Evolutionary conservation across 2,113 vertebrate genomes (phyloP), one percentile per base, ranked within the genome.

Genomic region (Heptranchias perlo): DNA sequence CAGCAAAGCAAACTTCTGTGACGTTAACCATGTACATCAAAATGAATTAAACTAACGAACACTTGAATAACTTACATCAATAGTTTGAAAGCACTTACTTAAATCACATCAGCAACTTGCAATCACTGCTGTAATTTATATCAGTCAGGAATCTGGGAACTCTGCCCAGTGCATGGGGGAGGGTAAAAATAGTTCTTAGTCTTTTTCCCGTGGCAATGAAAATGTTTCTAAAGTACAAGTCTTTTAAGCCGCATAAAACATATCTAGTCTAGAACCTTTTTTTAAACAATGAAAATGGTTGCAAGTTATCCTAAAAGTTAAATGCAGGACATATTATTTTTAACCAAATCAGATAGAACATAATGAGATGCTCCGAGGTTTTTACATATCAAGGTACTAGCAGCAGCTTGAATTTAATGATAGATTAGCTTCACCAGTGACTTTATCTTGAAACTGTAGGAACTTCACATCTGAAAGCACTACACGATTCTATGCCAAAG

Each of bases 111-210:
- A 95, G 94, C 47, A 69, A 69, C 44, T 95, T 95, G 65, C 23
- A 95, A 95, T 69, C 94, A 95, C 64, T 95, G 94, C 94, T 95
- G 65, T 69, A 69, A 95, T 95, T 95, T 95, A 94, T 69, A 69
- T 67, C 64, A 69, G 64, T 69, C 44, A 49, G 47, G 94, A 49
- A 49, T 95, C 47, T 95, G 65, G 94, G 94, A 95, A 52, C 44
- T 52, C 47, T 67, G 94, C 94, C 93, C 94, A 52, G 3, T 69
- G 44, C 39, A 49, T 95, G 94, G 94, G 94, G 94, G 64, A 67
- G 62, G 93, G 94, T 49, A 94, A 65, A 44, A 94, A 64, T 69
- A 31, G 25, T 69, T 65, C 65, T 69, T 95, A 65, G n/a, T 69
- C 58, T 69, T 69, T 95, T 52, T 49, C 11, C 94, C 47, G 2